These are phyloP conservation scores for Drosophila sulfurigaster DNA, from an alignment of 1,140 invertebrate genomes.

Conservation along the genomic window DNA sequence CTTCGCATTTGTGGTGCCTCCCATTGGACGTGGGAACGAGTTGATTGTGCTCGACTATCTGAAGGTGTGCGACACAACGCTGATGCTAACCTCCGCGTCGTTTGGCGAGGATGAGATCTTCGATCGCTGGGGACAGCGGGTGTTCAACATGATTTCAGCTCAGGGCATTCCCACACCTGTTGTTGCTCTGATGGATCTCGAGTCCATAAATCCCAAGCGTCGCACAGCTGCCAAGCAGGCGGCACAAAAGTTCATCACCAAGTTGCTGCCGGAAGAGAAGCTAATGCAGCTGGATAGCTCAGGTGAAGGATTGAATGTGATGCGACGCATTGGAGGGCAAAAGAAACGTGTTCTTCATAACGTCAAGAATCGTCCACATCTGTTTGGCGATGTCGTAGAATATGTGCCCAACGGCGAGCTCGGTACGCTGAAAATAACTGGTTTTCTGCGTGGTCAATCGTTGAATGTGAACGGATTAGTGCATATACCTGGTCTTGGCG, in stretches of 20 bases:
- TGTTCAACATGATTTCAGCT: conserved; percentile 90
- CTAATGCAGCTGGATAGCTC: conserved; percentile 90
- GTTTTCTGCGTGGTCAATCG: conserved; percentile 92
- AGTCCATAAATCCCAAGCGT: conserved; percentile 90
- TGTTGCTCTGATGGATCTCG: conserved; percentile 91
- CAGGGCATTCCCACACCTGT: conserved; percentile 94
- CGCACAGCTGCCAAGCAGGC: conserved; percentile 90
- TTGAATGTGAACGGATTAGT: conserved; percentile 95
- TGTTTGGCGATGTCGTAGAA: conserved; percentile 92
- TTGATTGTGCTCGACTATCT: conserved; percentile 92
- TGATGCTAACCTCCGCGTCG: conserved; percentile 90
- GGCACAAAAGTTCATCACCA: conserved; percentile 90
- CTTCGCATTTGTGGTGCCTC: conserved; percentile 91
- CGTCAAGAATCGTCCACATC: conserved; percentile 91
- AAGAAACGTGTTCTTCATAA: conserved; percentile 91
- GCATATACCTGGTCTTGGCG: conserved; percentile 95
- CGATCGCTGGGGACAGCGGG: conserved; percentile 91
- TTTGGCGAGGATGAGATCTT: conserved; percentile 86
- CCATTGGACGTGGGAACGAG: conserved; percentile 88
- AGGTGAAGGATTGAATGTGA: conserved; percentile 91
- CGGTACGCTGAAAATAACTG: conserved; percentile 93
- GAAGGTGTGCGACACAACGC: conserved; percentile 93
- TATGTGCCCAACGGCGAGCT: conserved; percentile 87
- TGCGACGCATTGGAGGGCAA: conserved; percentile 92
- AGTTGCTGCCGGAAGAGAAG: conserved; percentile 94